A percentile compares a stretch with the other conserved stretches of the same genome.
phyloP scores from a whole-genome alignment of 2,888 invertebrate species.

The Stenoptilia bipunctidactyla region DNA sequence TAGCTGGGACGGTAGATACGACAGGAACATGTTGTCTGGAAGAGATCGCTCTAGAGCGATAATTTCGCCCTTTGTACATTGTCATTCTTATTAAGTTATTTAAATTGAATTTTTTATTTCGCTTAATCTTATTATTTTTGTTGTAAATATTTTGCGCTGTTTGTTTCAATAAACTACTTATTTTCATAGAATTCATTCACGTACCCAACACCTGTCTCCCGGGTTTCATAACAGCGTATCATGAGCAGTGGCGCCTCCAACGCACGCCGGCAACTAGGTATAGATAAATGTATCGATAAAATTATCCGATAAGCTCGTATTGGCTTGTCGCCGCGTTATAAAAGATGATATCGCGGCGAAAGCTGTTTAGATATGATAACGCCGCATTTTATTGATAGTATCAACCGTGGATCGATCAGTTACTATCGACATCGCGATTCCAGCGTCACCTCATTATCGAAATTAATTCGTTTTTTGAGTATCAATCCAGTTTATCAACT shows the following conservation, averaged over 20 bases:
- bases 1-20: no score
- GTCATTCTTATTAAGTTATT: no score
- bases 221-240: constrained; percentile 29
- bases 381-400: constrained; percentile 65
- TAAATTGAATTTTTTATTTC: no score
- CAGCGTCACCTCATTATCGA: constrained; percentile 18
- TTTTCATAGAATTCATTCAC: no score
- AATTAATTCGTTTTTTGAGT: constrained; percentile 7
- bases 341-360: constrained; percentile 61
- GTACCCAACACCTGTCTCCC: constrained; percentile 38
- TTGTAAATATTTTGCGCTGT: no score
- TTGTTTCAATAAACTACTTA: no score
- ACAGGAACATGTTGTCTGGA: no score
- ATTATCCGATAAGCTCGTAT: constrained; percentile 14
- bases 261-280: background rate
- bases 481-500: constrained; percentile 23
- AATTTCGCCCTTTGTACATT: no score
- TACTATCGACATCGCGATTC: constrained; percentile 37
- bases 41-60: no score
- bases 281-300: background rate
- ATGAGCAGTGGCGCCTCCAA: background rate
- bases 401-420: constrained; percentile 61
- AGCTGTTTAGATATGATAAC: constrained; percentile 68
- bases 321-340: constrained; percentile 33
- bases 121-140: no score